Evolutionary conservation across 2,888 invertebrate species (phyloP).

Genomic region (Apamea crenata): DNA sequence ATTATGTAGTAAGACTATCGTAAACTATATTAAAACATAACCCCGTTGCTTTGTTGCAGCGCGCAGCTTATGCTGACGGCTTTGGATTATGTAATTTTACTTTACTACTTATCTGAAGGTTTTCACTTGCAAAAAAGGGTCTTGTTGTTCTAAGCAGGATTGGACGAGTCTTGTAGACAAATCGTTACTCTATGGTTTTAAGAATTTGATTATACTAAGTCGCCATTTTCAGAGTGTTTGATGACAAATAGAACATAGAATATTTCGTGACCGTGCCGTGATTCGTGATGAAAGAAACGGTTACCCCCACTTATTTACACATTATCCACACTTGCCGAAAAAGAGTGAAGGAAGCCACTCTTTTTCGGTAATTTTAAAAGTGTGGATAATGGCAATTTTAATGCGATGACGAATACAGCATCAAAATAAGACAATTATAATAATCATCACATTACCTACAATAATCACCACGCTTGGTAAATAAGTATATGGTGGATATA

Average conservation of each 20-base stretch:
- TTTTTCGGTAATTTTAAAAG: neutral
- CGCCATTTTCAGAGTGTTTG: neutral
- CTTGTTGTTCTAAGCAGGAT: slow-evolving; percentile 13
- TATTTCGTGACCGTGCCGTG: neutral
- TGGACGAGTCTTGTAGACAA: slow-evolving; percentile 2
- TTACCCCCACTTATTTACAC: no score
- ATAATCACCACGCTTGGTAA: no score
- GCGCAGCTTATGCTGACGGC: slow-evolving; percentile 29
- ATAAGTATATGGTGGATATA: no score
- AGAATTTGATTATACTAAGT: neutral
- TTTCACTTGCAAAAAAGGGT: slow-evolving; percentile 10
- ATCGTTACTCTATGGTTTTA: neutral
- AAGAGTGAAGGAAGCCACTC: no score
- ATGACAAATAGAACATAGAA: neutral
- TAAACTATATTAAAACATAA: slow-evolving; percentile 59
- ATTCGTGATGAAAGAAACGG: neutral
- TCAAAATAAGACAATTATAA: no score
- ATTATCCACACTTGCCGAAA: no score
- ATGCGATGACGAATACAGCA: neutral
- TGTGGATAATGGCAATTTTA: neutral
- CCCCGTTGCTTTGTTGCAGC: slow-evolving; percentile 46
- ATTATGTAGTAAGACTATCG: slow-evolving; percentile 16
- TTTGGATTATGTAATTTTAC: slow-evolving; percentile 45
- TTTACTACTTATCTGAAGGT: slow-evolving; percentile 25
- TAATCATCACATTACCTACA: no score